Base-by-base conservation (phyloP, 1,140 invertebrate species). In the Danaus melanippus region DNA sequence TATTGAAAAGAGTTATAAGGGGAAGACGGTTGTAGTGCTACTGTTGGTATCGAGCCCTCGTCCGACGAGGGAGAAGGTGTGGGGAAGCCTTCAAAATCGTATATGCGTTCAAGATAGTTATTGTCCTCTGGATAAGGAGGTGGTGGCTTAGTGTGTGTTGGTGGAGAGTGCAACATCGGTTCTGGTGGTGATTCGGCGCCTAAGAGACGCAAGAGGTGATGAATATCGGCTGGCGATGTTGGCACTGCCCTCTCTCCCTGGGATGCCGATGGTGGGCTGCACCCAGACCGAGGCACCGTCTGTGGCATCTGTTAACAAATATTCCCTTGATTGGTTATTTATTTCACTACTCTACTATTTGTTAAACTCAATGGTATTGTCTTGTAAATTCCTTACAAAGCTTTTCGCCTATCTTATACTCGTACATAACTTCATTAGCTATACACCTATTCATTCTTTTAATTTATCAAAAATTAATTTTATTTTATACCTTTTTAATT, bases 221-320 rank as follows among this genome's bases (percentile, higher is more conserved):
- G 87, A 69, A 91, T 57, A 74, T 89, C 79, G 70, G 89, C 80
- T 67, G 92, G 79, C 62, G 90, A 88, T 60, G 90, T 69, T 59
- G 90, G 88, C 40, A 89, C 87, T 61, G 90, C 86, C 64, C 86
- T 79, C 60, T 89, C 89, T 68, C 89, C 89, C 60, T 93, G 91
- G 60, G 95, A 87, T 21, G 95, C 88, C 40, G 94, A 95, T 68
- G 93, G 91, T 54, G 91, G 90, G 75, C 92, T 92, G 74, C 90
- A 92, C 79, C 91, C 90, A 66, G 92, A 90, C 59, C 92, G 89
- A 21, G 93, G 93, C 71, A 94, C 93, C 55, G 90, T 93, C 86
- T 95, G 93, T 86, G 93, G 92, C 93, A 95, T 95, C 93, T 95
- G 91, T 40, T 88, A 89, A 79, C 77, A 84, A 83, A 32, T 3